Percentiles rank a stretch among this genome's conserved stretches.
Evolutionary conservation across 2,113 vertebrate species (phyloP).

Genomic region (Dendrocopos noguchii): DNA sequence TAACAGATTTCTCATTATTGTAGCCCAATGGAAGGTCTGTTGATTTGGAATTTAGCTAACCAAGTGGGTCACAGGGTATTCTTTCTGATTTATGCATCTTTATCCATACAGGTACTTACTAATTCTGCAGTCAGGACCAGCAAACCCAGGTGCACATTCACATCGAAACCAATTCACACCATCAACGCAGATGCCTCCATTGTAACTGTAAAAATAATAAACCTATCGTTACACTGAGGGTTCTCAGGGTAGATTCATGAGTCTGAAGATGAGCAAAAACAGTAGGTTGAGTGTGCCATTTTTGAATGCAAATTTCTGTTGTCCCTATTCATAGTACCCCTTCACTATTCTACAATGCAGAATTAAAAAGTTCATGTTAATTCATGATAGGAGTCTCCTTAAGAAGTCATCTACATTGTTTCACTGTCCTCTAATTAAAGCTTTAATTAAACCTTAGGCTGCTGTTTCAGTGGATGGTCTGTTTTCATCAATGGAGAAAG

Average conservation of each 20-base stretch:
- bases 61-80: slow-evolving; percentile 30
- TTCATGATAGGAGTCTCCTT: background rate
- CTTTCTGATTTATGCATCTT: slow-evolving; percentile 19
- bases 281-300: slow-evolving; percentile 47
- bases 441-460: background rate
- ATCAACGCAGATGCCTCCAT: slow-evolving; percentile 91
- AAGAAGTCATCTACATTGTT: background rate
- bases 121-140: slow-evolving; percentile 95
- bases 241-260: background rate
- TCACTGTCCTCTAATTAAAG: background rate
- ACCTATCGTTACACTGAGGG: background rate
- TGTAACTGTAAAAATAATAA: slow-evolving; percentile 84
- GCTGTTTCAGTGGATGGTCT: background rate
- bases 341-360: slow-evolving; percentile 65
- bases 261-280: slow-evolving; percentile 15
- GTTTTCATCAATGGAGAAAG: background rate
- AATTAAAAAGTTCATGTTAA: slow-evolving; percentile 47
- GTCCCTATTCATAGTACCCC: slow-evolving; percentile 33
- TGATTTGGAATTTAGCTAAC: slow-evolving; percentile 37
- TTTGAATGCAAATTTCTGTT: slow-evolving; percentile 77
- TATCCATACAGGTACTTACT: slow-evolving; percentile 81
- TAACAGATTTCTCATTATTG: background rate
- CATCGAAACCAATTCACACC: slow-evolving; percentile 97
- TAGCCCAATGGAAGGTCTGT: background rate
- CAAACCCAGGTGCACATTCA: slow-evolving; percentile 91